Percentiles rank a stretch among this genome's conserved stretches.
phyloP scores from a whole-genome alignment of 2,113 vertebrate genomes.

The Leptocoma aspasia region DNA sequence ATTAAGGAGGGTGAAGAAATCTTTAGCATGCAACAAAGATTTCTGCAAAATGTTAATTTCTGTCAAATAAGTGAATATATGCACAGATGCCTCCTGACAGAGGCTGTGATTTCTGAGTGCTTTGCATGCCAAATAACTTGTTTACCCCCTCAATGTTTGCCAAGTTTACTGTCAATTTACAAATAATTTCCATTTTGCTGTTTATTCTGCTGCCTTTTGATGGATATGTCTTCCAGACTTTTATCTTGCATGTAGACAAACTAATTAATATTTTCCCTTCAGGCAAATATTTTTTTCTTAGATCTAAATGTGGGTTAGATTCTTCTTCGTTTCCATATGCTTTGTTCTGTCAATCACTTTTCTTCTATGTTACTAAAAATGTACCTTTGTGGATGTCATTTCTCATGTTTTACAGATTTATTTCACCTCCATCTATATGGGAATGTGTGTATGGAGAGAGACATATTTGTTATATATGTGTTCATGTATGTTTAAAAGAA shows the following conservation, averaged over 20 bases:
- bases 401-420: slow-evolving; percentile 72
- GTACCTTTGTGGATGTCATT: slow-evolving; percentile 69
- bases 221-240: slow-evolving; percentile 90
- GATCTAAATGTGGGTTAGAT: slow-evolving; percentile 94
- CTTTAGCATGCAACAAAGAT: slow-evolving; percentile 86
- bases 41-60: slow-evolving; percentile 88
- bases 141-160: slow-evolving; percentile 85
- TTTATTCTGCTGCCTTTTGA: slow-evolving; percentile 89
- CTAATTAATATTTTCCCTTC: slow-evolving; percentile 97
- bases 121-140: slow-evolving; percentile 83
- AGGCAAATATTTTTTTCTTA: slow-evolving; percentile 98
- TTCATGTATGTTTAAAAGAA: slow-evolving; percentile 45
- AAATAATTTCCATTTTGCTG: slow-evolving; percentile 93
- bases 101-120: slow-evolving; percentile 80
- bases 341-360: slow-evolving; percentile 91
- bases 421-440: slow-evolving; percentile 56
- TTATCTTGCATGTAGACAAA: slow-evolving; percentile 93
- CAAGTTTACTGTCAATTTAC: slow-evolving; percentile 92
- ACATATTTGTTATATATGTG: slow-evolving; percentile 62
- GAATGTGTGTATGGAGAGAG: slow-evolving; percentile 37
- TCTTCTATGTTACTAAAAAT: slow-evolving; percentile 81
- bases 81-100: slow-evolving; percentile 88
- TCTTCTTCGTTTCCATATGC: slow-evolving; percentile 87
- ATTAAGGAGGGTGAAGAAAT: slow-evolving; percentile 83
- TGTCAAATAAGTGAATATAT: slow-evolving; percentile 85